phyloP scores from a whole-genome alignment of 2,113 vertebrate species.

The Callospermophilus lateralis region DNA sequence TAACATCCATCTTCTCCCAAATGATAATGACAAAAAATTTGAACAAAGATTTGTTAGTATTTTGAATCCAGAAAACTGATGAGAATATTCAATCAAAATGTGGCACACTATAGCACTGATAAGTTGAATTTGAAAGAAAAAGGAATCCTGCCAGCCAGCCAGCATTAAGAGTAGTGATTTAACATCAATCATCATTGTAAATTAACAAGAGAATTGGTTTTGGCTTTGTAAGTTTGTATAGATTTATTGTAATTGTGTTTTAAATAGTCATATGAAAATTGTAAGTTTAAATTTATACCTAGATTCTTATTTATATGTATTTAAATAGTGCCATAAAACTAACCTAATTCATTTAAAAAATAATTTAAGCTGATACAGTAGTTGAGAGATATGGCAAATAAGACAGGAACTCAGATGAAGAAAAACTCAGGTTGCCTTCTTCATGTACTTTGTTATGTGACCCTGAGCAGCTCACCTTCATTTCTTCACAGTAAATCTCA shows the following conservation, averaged over 20 bases:
- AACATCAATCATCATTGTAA: not conserved
- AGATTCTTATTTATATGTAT: slow-evolving; percentile 31
- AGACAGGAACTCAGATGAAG: not conserved
- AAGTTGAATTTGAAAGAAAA: not conserved
- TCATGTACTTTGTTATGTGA: not conserved
- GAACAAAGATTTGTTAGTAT: slow-evolving; percentile 19
- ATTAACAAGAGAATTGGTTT: not conserved
- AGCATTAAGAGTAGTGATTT: not conserved
- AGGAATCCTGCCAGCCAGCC: not conserved
- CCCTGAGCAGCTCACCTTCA: not conserved
- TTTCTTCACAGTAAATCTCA: slow-evolving; percentile 16
- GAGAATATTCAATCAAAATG: not conserved
- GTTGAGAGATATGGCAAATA: not conserved
- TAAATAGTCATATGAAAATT: not conserved
- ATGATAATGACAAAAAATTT: not conserved
- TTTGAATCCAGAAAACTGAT: slow-evolving; percentile 21
- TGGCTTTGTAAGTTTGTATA: not conserved
- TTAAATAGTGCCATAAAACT: slow-evolving; percentile 33
- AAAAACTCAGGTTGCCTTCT: not conserved
- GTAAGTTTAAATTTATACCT: not conserved
- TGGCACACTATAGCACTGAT: not conserved
- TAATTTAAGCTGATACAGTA: not conserved
- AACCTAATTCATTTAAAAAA: slow-evolving; percentile 33
- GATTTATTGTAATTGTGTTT: not conserved
- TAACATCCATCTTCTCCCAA: not conserved